A percentile compares a stretch with the other conserved stretches of the same genome.
phyloP scores from a whole-genome alignment of 2,797 vertebrate genomes.

The Cynodonichthys magdalenae region DNA sequence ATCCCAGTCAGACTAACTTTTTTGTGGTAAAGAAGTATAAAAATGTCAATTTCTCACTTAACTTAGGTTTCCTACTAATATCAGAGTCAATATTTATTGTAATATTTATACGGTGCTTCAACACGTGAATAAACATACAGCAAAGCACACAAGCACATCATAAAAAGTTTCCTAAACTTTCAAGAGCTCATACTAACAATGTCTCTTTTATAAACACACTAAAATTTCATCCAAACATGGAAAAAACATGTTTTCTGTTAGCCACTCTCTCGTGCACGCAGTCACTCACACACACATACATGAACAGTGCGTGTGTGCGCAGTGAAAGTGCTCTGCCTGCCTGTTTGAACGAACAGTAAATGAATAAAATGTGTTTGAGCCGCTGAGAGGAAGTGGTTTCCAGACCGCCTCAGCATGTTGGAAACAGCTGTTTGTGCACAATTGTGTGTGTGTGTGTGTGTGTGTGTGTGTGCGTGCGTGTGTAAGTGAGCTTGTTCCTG shows the following conservation, averaged over 20 bases:
- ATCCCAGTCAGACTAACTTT: conserved; percentile 1
- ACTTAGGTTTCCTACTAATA: conserved; percentile 33
- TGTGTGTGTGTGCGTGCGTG: conserved; percentile 19
- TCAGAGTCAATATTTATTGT: conserved; percentile 9
- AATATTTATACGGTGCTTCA: background rate
- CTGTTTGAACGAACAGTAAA: conserved; percentile 75
- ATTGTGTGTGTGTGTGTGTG: conserved; percentile 26
- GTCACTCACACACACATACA: conserved; percentile 19
- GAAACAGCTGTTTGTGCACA: conserved; percentile 72
- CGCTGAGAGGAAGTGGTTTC: conserved; percentile 80
- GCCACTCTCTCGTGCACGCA: background rate
- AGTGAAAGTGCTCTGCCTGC: conserved; percentile 77
- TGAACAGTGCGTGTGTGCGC: conserved; percentile 31
- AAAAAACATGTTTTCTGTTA: conserved; percentile 21
- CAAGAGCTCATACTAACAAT: conserved; percentile 28
- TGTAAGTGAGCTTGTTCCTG: conserved; percentile 55
- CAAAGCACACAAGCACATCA: conserved; percentile 16
- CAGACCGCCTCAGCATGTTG: conserved; percentile 77
- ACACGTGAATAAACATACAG: background rate
- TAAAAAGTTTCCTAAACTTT: conserved; percentile 32
- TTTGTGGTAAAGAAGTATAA: background rate
- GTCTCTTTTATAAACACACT: conserved; percentile 29
- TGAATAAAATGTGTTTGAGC: conserved; percentile 76
- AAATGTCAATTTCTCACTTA: conserved; percentile 16
- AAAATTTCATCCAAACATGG: conserved; percentile 44